These are phyloP conservation scores for Psylliodes chrysocephalus DNA, from an alignment of 2,888 invertebrate species.

Conservation along the genomic window DNA sequence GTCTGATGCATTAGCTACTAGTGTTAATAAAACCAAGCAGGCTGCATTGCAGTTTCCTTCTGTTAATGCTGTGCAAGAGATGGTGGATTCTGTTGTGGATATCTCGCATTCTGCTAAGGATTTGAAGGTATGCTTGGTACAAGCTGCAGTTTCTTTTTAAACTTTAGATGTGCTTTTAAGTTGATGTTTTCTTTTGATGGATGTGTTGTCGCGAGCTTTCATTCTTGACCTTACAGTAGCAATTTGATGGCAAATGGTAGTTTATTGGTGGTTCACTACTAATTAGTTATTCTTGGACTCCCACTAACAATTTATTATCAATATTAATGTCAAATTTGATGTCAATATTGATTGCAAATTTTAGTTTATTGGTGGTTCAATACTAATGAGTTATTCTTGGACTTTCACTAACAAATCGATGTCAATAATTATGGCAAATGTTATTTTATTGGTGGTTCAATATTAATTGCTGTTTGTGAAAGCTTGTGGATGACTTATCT, in stretches of 20 bases:
- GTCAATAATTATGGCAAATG: no score
- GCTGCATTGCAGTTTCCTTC: constrained; percentile 93
- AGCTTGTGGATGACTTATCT: neutral
- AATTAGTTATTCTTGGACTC: no score
- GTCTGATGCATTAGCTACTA: constrained; percentile 82
- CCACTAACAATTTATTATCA: no score
- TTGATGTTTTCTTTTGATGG: neutral
- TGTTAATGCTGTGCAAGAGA: constrained; percentile 88
- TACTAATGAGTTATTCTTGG: no score
- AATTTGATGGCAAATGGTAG: no score
- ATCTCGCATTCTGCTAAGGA: constrained; percentile 87
- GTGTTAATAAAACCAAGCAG: constrained; percentile 88
- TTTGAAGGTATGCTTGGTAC: constrained; percentile 78
- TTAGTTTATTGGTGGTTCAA: no score
- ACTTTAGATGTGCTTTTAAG: neutral
- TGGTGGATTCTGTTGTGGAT: constrained; percentile 91
- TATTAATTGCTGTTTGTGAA: no score
- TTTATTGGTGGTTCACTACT: no score
- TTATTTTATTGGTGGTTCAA: no score
- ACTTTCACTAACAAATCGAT: no score
- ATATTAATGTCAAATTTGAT: no score
- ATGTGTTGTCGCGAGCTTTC: constrained; percentile 5
- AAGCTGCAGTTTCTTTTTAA: constrained; percentile 71
- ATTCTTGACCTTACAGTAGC: neutral
- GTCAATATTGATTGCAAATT: no score